Evolutionary conservation across 2,888 invertebrate species (phyloP).

Genomic region (Mesoligia furuncula): DNA sequence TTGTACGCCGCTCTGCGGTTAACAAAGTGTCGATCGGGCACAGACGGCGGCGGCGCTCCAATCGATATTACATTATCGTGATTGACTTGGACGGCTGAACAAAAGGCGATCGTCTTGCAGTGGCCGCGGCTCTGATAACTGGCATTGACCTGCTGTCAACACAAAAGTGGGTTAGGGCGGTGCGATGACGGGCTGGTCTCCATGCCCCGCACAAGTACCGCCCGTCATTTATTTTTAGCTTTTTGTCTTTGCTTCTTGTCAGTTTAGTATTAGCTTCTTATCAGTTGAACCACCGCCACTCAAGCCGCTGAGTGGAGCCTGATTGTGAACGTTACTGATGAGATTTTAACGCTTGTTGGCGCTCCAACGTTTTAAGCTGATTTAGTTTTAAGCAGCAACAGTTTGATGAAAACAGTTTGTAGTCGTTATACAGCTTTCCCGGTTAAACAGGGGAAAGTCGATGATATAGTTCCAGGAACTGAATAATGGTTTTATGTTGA

Average conservation of each 20-base stretch:
- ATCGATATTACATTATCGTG: conserved; percentile 69
- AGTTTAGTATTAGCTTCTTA: conserved; percentile 52
- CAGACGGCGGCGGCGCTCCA: conserved; percentile 57
- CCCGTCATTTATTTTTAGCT: conserved; percentile 55
- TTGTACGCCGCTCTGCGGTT: conserved; percentile 23
- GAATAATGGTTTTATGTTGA: conserved; percentile 48
- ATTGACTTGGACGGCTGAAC: conserved; percentile 58
- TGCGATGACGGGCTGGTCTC: conserved; percentile 46
- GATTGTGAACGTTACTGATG: conserved; percentile 53
- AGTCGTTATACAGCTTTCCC: conserved; percentile 16
- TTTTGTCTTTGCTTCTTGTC: conserved; percentile 54
- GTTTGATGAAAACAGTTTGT: conserved; percentile 31
- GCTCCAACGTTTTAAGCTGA: conserved; percentile 42
- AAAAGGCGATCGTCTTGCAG: conserved; percentile 65
- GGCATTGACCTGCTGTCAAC: conserved; percentile 73
- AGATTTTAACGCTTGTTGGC: conserved; percentile 58
- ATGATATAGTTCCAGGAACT: conserved; percentile 39
- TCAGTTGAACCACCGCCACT: conserved; percentile 32
- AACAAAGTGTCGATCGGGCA: conserved; percentile 48
- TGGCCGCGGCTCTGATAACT: conserved; percentile 59
- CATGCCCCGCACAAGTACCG: conserved; percentile 47
- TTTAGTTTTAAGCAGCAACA: conserved; percentile 41
- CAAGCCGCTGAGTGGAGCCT: conserved; percentile 33
- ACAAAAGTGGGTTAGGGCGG: conserved; percentile 72
- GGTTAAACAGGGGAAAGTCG: conserved; percentile 21